Conservation (phyloP, 2,113 vertebrate species). For the Tragelaphus buxtoni region DNA sequence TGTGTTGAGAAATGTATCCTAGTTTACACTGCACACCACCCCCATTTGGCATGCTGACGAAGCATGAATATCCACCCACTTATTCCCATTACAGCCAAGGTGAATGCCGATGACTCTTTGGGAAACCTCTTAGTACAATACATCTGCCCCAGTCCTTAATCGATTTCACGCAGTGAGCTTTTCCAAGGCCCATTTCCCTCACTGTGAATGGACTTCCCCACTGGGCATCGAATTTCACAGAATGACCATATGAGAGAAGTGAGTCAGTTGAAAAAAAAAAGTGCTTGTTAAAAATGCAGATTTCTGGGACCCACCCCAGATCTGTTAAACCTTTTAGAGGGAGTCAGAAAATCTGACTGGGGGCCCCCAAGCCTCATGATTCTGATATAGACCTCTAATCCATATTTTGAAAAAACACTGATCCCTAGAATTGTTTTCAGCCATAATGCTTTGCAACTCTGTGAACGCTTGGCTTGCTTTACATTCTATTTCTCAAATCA, state of each 20-base stretch:
- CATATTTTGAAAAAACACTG: not conserved
- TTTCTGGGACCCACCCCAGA: not conserved
- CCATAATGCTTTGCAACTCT: not conserved
- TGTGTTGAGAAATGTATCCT: not conserved
- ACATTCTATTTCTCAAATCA: not conserved
- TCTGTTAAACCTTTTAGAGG: not conserved
- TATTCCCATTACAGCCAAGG: not conserved
- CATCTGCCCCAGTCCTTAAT: not conserved
- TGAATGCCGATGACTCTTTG: not conserved
- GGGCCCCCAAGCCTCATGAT: not conserved
- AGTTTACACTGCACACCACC: accelerated
- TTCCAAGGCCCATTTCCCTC: not conserved
- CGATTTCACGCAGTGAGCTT: not conserved
- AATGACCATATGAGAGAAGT: not conserved
- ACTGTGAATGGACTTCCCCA: not conserved
- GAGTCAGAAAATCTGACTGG: not conserved
- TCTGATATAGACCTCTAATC: not conserved
- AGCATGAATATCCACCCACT: not conserved
- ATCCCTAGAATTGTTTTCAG: not conserved
- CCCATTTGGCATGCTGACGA: not conserved
- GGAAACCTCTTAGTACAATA: not conserved
- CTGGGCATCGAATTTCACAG: not conserved
- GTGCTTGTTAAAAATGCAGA: not conserved
- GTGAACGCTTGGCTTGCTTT: not conserved
- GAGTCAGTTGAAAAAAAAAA: not conserved